Percentiles rank a stretch among this genome's conserved stretches.
Conservation (phyloP, 2,113 vertebrate species). For the Brienomyrus brachyistius region DNA sequence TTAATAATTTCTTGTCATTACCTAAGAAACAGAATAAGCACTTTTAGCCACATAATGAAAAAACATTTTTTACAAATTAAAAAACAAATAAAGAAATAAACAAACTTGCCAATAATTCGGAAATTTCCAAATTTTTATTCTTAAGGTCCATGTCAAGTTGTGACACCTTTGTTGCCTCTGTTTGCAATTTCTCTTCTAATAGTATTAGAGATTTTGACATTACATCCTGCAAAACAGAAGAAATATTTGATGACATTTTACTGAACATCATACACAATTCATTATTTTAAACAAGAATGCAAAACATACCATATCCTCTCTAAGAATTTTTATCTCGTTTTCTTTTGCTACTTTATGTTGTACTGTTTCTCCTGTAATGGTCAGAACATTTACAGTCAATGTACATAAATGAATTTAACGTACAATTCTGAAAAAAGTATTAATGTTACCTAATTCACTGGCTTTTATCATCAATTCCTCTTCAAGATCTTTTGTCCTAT, state of each 20-base stretch:
- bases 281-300: neutral
- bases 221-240: constrained; percentile 42
- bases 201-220: constrained; percentile 39
- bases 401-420: neutral
- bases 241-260: neutral
- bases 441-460: constrained; percentile 44
- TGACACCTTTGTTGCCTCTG: constrained; percentile 33
- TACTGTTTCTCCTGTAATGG: constrained; percentile 61
- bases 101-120: constrained; percentile 44
- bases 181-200: constrained; percentile 40
- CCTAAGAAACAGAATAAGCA: neutral
- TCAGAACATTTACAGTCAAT: constrained; percentile 3
- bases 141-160: constrained; percentile 45
- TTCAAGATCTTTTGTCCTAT: constrained; percentile 47
- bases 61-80: neutral
- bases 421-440: constrained; percentile 2
- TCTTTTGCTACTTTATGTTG: constrained; percentile 62
- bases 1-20: neutral
- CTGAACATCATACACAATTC: constrained; percentile 10
- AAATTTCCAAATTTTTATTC: constrained; percentile 41
- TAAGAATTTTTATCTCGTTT: constrained; percentile 63
- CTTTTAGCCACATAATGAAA: neutral
- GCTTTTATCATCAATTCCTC: constrained; percentile 45
- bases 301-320: constrained; percentile 49
- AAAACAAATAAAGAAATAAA: neutral